Percentiles rank a stretch among this genome's conserved stretches.
phyloP scores from a whole-genome alignment of 2,888 invertebrate genomes.

The Microctonus brassicae region DNA sequence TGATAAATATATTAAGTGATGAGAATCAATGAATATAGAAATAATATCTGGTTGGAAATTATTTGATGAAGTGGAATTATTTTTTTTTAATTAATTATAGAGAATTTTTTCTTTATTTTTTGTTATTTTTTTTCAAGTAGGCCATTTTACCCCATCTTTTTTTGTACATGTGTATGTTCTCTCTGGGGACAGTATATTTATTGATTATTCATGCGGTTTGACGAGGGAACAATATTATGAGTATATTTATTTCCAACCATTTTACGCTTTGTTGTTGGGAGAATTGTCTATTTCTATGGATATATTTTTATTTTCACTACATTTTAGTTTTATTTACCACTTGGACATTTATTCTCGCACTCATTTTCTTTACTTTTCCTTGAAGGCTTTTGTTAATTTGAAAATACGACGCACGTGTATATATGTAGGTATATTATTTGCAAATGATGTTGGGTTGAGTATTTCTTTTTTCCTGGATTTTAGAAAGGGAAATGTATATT shows the following conservation, averaged over 20 bases:
- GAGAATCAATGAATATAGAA: too few relatives aligned
- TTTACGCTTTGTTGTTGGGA: constrained; percentile 44
- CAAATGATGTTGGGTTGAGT: too few relatives aligned
- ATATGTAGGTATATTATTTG: constrained; percentile 14
- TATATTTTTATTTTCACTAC: not conserved
- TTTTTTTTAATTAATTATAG: too few relatives aligned
- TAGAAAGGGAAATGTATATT: constrained; percentile 47
- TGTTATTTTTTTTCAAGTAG: too few relatives aligned
- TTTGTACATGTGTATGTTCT: not conserved
- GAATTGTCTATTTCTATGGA: constrained; percentile 40
- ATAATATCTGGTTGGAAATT: too few relatives aligned
- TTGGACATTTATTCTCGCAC: not conserved
- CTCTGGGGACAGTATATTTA: constrained; percentile 49
- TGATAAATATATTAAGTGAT: too few relatives aligned
- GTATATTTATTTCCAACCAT: constrained; percentile 50
- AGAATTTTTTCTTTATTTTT: too few relatives aligned
- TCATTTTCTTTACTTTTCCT: constrained; percentile 31
- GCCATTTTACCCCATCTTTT: too few relatives aligned
- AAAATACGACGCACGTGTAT: too few relatives aligned
- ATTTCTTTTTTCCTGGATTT: constrained; percentile 17
- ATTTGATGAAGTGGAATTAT: too few relatives aligned
- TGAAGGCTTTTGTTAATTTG: constrained; percentile 29
- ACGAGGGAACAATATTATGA: constrained; percentile 63
- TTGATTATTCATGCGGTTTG: constrained; percentile 67
- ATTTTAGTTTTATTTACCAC: not conserved